These are phyloP conservation scores for Brassicogethes aeneus DNA, from an alignment of 2,888 invertebrate species.

Conservation along the genomic window DNA sequence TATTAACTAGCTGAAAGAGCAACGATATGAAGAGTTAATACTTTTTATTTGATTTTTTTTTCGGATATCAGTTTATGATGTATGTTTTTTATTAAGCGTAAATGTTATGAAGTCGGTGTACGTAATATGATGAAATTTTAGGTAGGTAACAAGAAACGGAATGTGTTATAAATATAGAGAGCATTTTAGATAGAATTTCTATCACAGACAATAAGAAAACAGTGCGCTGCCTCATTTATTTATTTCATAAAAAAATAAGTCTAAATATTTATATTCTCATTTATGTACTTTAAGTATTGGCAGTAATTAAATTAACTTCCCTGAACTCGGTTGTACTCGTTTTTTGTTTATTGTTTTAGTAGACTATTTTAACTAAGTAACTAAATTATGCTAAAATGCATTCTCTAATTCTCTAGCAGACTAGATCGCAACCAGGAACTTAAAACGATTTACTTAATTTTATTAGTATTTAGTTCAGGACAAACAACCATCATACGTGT, in stretches of 20 bases:
- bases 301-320: constrained; percentile 20
- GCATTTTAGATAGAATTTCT: constrained; percentile 28
- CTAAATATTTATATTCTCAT: too few relatives aligned
- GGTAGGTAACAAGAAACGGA: too few relatives aligned
- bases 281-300: constrained; percentile 16
- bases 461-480: too few relatives aligned
- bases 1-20: too few relatives aligned
- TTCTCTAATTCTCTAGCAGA: background rate
- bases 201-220: constrained; percentile 30
- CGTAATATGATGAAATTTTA: too few relatives aligned
- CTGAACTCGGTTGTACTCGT: constrained; percentile 27
- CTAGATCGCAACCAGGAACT: background rate
- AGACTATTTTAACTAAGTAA: background rate
- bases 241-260: background rate
- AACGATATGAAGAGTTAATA: too few relatives aligned
- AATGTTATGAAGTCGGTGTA: too few relatives aligned
- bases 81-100: too few relatives aligned
- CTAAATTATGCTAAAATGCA: background rate
- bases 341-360: background rate
- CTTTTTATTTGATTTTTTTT: too few relatives aligned
- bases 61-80: too few relatives aligned
- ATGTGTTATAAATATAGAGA: constrained; percentile 28
- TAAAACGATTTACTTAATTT: too few relatives aligned
- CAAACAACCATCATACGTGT: too few relatives aligned
- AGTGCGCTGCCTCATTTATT: constrained; percentile 21